Evolutionary conservation across 1,140 invertebrate species (phyloP).

Genomic region (Wiebesia pumilae): DNA sequence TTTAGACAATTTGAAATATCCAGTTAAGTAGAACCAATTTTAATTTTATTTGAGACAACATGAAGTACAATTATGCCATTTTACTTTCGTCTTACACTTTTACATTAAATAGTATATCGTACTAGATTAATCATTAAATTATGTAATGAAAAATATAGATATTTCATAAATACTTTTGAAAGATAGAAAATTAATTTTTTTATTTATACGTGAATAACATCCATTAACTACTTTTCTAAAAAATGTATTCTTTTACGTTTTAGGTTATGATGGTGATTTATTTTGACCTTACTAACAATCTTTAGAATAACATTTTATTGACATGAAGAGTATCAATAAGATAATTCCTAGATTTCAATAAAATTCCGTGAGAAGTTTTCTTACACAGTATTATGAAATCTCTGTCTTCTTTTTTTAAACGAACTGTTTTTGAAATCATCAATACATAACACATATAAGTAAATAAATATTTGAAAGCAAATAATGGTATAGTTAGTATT

Average conservation of each 20-base stretch:
- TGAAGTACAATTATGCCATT: not conserved
- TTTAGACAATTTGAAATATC: not conserved
- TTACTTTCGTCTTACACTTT: not conserved
- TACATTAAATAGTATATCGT: not conserved
- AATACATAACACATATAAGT: not conserved
- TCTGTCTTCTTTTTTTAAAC: not conserved
- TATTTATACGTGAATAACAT: not conserved
- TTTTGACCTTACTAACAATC: not conserved
- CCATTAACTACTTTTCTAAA: not conserved
- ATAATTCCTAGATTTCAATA: not conserved
- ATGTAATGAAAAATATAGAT: slow-evolving; percentile 40
- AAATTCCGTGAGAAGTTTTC: not conserved
- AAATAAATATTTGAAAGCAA: not conserved
- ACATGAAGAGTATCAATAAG: not conserved
- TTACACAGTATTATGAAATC: not conserved
- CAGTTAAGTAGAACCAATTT: not conserved
- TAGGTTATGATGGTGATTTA: slow-evolving; percentile 35
- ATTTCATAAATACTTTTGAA: not conserved
- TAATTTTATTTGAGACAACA: not conserved
- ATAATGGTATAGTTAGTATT: not conserved
- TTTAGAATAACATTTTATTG: not conserved
- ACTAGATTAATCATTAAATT: not conserved
- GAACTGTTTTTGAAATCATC: not conserved
- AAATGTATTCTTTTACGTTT: not conserved
- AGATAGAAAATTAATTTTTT: not conserved